A percentile compares a stretch with the other conserved stretches of the same genome.
These are phyloP conservation scores for Perodicticus potto DNA, from an alignment of 2,797 vertebrate species.

Conservation along the genomic window DNA sequence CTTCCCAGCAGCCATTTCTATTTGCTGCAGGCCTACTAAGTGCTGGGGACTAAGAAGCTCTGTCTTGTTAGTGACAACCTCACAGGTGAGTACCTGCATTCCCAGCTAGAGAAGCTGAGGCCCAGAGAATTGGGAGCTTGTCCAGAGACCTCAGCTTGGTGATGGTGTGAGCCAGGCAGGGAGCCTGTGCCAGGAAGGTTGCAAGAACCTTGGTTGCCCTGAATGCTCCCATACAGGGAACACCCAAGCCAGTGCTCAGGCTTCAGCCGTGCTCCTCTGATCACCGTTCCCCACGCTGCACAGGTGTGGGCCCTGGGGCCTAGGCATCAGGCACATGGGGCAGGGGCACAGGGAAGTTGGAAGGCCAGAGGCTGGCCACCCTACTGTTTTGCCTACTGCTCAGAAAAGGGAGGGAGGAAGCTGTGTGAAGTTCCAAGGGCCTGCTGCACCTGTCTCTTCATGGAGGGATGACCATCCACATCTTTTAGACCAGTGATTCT, in stretches of 20 bases:
- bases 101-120: neutral
- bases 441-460: neutral
- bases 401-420: neutral
- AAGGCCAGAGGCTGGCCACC: neutral
- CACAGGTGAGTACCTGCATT: neutral
- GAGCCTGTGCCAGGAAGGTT: neutral
- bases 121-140: neutral
- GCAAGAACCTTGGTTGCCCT: neutral
- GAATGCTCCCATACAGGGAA: fast-evolving
- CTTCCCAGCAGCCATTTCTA: neutral
- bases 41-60: neutral
- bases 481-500: neutral
- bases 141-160: neutral
- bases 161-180: neutral
- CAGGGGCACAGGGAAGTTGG: neutral
- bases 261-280: slow-evolving; percentile 49
- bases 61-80: fast-evolving
- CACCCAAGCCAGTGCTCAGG: neutral
- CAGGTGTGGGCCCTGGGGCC: slow-evolving; percentile 5
- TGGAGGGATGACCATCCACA: neutral
- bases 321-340: neutral
- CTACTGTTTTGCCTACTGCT: neutral
- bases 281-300: slow-evolving; percentile 75
- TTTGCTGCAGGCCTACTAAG: neutral
- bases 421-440: fast-evolving